Conservation (phyloP, 2,888 invertebrate species). For the Standfussiana lucernea region DNA sequence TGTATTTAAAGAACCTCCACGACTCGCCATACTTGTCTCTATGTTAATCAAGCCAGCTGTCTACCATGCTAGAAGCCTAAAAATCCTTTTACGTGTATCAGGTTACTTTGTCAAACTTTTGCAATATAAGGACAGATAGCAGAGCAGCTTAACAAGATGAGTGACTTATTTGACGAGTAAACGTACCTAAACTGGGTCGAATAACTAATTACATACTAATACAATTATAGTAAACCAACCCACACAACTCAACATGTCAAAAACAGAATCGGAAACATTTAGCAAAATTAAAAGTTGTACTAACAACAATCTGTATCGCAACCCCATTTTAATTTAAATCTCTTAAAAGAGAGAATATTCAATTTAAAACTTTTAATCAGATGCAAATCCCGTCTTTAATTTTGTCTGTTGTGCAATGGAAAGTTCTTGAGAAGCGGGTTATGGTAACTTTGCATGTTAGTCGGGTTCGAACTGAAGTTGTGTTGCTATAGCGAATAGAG, state of each 20-base stretch:
- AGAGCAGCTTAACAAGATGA: neutral
- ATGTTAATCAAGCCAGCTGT: neutral
- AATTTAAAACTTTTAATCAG: slow-evolving; percentile 73
- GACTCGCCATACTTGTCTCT: neutral
- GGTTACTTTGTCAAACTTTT: neutral
- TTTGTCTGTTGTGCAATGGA: slow-evolving; percentile 56
- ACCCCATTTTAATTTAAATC: slow-evolving; percentile 57
- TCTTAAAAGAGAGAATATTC: slow-evolving; percentile 65
- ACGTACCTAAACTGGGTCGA: neutral
- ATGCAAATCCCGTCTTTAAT: slow-evolving; percentile 71
- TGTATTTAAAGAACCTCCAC: neutral
- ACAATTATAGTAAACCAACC: neutral
- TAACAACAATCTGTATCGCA: slow-evolving; percentile 50
- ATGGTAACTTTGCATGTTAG: slow-evolving; percentile 48
- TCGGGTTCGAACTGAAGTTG: slow-evolving; percentile 7
- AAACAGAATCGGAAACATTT: slow-evolving; percentile 32
- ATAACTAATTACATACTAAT: neutral
- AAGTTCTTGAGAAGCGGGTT: slow-evolving; percentile 51
- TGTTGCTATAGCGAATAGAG: slow-evolving; percentile 11
- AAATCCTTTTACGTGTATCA: neutral
- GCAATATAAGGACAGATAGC: neutral
- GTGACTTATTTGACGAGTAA: neutral
- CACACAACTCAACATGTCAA: slow-evolving; percentile 26
- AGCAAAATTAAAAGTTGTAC: slow-evolving; percentile 48
- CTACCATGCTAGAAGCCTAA: neutral